These are phyloP conservation scores for Epinephelus lanceolatus DNA, from an alignment of 2,113 vertebrate species.

Conservation along the genomic window DNA sequence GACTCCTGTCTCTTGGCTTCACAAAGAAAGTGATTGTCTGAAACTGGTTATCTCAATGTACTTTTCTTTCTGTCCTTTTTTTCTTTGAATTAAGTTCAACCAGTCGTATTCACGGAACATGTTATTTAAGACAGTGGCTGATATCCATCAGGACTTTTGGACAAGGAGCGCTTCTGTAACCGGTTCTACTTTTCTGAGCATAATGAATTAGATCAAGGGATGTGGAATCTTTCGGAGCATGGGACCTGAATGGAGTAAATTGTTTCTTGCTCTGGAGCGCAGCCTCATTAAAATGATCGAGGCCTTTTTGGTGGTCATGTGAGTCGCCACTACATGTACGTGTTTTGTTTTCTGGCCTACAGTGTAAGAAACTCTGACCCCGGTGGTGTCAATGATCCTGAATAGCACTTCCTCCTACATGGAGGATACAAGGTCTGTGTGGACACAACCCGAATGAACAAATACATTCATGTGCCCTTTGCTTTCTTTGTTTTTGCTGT, in stretches of 20 bases:
- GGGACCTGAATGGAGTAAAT: constrained; percentile 51
- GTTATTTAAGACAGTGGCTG: constrained; percentile 77
- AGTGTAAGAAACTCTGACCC: neutral
- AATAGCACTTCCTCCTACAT: neutral
- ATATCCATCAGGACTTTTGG: constrained; percentile 58
- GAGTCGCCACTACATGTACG: neutral
- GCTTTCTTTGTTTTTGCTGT: constrained; percentile 15
- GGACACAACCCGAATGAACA: neutral
- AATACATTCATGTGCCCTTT: neutral
- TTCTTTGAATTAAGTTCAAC: constrained; percentile 49
- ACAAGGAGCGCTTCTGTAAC: constrained; percentile 66
- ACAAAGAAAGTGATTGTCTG: constrained; percentile 76
- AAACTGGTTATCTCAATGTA: constrained; percentile 64
- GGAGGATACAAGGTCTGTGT: neutral
- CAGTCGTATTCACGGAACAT: constrained; percentile 41
- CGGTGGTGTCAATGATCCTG: neutral
- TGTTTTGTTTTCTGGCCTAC: constrained; percentile 8
- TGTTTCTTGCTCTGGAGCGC: constrained; percentile 14
- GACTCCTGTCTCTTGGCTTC: constrained; percentile 41
- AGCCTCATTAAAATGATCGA: neutral
- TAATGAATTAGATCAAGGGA: constrained; percentile 58
- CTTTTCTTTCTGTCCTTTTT: constrained; percentile 20
- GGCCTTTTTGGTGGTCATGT: constrained; percentile 26
- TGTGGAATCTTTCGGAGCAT: constrained; percentile 25
- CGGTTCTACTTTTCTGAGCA: constrained; percentile 26